Evolutionary conservation across 2,888 invertebrate species (phyloP).

Genomic region (Geotrupes spiniger): DNA sequence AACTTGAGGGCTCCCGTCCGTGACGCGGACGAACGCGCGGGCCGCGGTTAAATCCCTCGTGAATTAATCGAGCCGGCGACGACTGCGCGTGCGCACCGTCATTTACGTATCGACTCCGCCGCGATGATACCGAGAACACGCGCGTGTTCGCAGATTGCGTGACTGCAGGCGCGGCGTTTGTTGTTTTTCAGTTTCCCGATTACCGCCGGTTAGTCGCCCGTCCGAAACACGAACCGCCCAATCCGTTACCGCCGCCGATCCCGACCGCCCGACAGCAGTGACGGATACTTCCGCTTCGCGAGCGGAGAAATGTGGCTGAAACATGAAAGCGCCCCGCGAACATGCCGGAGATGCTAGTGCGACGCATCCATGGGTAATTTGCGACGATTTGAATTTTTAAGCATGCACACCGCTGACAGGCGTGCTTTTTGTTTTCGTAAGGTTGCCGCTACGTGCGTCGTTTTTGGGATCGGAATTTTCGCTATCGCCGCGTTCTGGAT

Average conservation of each 20-base stretch:
- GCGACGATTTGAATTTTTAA: conserved; percentile 11
- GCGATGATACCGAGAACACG: conserved; percentile 16
- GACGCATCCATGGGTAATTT: conserved; percentile 35
- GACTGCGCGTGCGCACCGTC: conserved; percentile 18
- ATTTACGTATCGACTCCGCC: conserved; percentile 29
- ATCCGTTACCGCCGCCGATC: neutral
- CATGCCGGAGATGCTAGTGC: conserved; percentile 11
- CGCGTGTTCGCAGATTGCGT: conserved; percentile 26
- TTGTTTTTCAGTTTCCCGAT: conserved; percentile 25
- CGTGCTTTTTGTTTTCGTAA: conserved; percentile 34
- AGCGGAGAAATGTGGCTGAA: conserved; percentile 14
- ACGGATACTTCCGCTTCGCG: neutral
- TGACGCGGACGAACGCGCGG: too few relatives aligned
- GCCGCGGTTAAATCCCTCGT: too few relatives aligned
- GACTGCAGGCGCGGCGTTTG: conserved; percentile 25
- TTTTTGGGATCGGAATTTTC: conserved; percentile 49
- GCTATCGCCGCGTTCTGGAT: conserved; percentile 52
- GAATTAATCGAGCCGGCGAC: neutral
- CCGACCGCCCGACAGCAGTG: neutral
- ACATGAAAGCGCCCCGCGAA: conserved; percentile 18
- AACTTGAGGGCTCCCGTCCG: too few relatives aligned
- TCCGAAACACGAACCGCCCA: too few relatives aligned
- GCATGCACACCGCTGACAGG: conserved; percentile 6
- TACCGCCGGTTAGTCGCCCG: conserved; percentile 9
- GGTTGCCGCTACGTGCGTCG: conserved; percentile 46